Percentiles rank a stretch among this genome's conserved stretches.
These are phyloP conservation scores for Drosophila lini DNA, from an alignment of 1,140 invertebrate genomes.

Conservation along the genomic window DNA sequence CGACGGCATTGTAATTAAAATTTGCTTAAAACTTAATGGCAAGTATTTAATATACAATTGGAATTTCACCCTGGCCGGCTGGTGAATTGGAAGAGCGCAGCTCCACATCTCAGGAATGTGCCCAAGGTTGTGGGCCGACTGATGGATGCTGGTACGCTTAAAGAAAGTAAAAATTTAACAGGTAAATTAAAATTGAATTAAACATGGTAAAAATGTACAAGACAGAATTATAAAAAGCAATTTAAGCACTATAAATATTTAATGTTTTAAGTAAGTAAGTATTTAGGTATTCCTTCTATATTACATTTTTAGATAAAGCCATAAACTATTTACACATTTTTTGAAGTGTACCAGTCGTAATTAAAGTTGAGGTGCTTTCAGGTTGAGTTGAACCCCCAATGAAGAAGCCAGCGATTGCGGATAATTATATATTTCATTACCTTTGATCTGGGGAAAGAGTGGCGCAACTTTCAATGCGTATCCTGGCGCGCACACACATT, in stretches of 20 bases:
- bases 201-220: background rate
- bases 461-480: background rate
- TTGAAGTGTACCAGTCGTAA: slow-evolving; percentile 1
- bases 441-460: slow-evolving; percentile 13
- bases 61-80: slow-evolving; percentile 11
- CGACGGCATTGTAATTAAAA: slow-evolving; percentile 64
- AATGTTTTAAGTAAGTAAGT: background rate
- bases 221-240: no score
- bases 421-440: slow-evolving; percentile 39
- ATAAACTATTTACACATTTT: background rate
- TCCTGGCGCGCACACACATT: slow-evolving; percentile 7
- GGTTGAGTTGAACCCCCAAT: background rate
- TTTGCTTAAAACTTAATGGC: slow-evolving; percentile 57
- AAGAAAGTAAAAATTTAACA: background rate
- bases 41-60: slow-evolving; percentile 54
- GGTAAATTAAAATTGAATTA: background rate
- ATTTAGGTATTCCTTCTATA: background rate
- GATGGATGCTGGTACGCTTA: background rate
- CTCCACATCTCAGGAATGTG: slow-evolving; percentile 11
- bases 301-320: background rate
- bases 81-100: background rate
- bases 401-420: slow-evolving; percentile 5
- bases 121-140: slow-evolving; percentile 6
- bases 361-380: slow-evolving; percentile 15
- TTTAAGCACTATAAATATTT: background rate